phyloP scores from a whole-genome alignment of 2,888 invertebrate species.

The Pammene fasciana region DNA sequence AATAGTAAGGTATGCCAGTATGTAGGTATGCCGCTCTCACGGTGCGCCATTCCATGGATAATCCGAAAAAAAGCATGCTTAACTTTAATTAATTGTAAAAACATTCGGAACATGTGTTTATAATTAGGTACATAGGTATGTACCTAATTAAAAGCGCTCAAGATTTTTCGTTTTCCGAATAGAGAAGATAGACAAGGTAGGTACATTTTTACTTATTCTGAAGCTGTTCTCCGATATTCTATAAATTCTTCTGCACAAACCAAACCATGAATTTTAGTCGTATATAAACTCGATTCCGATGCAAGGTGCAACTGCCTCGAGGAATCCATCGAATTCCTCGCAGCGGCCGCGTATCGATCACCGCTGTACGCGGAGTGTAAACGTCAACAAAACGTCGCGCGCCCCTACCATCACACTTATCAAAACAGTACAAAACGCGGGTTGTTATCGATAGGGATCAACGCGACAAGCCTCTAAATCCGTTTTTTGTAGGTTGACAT shows the following conservation, averaged over 20 bases:
- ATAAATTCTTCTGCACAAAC: background rate
- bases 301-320: constrained; percentile 21
- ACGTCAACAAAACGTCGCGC: constrained; percentile 74
- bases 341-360: constrained; percentile 66
- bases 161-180: too few relatives aligned
- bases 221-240: too few relatives aligned
- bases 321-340: constrained; percentile 43
- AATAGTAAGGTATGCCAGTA: too few relatives aligned
- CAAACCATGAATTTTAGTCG: background rate
- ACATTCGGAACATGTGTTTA: too few relatives aligned
- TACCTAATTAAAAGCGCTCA: too few relatives aligned
- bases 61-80: too few relatives aligned
- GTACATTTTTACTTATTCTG: too few relatives aligned
- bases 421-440: constrained; percentile 82
- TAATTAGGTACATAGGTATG: too few relatives aligned
- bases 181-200: too few relatives aligned
- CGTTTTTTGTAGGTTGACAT: constrained; percentile 82
- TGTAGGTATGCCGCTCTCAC: too few relatives aligned
- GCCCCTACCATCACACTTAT: constrained; percentile 73
- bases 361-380: constrained; percentile 67
- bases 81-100: too few relatives aligned
- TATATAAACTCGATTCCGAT: background rate
- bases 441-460: constrained; percentile 80
- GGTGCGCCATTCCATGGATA: too few relatives aligned
- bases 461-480: constrained; percentile 76